Conservation (phyloP, 1,140 invertebrate genomes). For the Hypothenemus hampei region DNA sequence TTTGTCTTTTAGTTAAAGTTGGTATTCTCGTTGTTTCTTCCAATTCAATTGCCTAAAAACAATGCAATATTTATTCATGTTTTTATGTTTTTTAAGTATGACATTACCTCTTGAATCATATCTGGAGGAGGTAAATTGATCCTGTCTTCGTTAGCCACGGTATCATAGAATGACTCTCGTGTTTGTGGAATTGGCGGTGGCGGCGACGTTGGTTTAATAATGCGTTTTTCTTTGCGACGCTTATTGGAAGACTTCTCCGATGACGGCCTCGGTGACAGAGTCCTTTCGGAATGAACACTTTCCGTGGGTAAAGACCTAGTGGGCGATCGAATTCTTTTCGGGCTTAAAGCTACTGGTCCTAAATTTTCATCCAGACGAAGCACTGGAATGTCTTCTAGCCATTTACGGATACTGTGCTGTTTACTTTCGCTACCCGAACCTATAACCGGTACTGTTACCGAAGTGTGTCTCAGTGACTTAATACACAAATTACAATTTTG, state of each 20-base stretch:
- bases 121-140: slow-evolving; percentile 46
- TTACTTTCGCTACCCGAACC: slow-evolving; percentile 52
- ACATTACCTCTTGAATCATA: slow-evolving; percentile 53
- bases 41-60: slow-evolving; percentile 49
- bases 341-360: neutral
- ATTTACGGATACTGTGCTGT: slow-evolving; percentile 66
- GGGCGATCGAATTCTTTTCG: slow-evolving; percentile 37
- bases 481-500: slow-evolving; percentile 43
- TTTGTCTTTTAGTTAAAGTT: slow-evolving; percentile 51
- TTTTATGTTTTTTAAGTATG: neutral
- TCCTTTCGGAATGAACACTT: slow-evolving; percentile 30
- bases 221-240: slow-evolving; percentile 11
- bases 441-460: neutral
- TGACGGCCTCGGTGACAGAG: slow-evolving; percentile 35
- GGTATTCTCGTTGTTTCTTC: slow-evolving; percentile 43
- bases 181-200: slow-evolving; percentile 24
- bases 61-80: too few relatives aligned
- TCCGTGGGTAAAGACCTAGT: slow-evolving; percentile 36
- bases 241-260: slow-evolving; percentile 27
- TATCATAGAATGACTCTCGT: slow-evolving; percentile 31
- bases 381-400: slow-evolving; percentile 68
- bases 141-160: slow-evolving; percentile 22
- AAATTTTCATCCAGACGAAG: slow-evolving; percentile 15
- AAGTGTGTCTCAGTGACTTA: neutral
- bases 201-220: slow-evolving; percentile 22